A percentile compares a stretch with the other conserved stretches of the same genome.
Evolutionary conservation across 2,888 invertebrate species (phyloP).

Genomic region (Brachynemurus nebulosus): DNA sequence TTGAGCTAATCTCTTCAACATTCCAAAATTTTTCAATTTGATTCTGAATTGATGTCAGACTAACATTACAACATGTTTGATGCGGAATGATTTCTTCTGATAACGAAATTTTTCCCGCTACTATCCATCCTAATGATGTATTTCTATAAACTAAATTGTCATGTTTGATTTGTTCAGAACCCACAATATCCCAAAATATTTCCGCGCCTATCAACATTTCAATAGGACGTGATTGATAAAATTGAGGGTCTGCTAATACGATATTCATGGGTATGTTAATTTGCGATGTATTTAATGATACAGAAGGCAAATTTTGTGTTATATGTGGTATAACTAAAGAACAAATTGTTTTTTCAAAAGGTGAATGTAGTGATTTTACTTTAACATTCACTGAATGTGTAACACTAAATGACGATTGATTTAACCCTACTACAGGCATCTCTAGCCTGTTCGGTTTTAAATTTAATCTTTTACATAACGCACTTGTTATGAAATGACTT

Average conservation of each 20-base stretch:
- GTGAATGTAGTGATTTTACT: too few relatives aligned
- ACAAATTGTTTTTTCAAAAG: too few relatives aligned
- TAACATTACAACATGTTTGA: not conserved
- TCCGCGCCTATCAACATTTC: conserved; percentile 17
- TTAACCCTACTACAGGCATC: too few relatives aligned
- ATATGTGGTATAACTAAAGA: too few relatives aligned
- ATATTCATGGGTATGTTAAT: conserved; percentile 15
- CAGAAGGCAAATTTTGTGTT: too few relatives aligned
- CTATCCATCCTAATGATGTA: conserved; percentile 16
- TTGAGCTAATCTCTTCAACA: too few relatives aligned
- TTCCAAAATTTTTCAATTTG: conserved; percentile 5
- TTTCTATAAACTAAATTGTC: too few relatives aligned
- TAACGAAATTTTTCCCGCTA: conserved; percentile 9
- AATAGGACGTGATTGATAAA: conserved; percentile 11
- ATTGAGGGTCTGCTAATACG: conserved; percentile 15
- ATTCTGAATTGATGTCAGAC: too few relatives aligned
- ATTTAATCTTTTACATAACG: too few relatives aligned
- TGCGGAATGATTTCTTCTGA: too few relatives aligned
- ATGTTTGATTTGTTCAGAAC: conserved; percentile 8
- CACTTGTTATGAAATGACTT: too few relatives aligned
- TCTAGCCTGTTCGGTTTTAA: conserved; percentile 8
- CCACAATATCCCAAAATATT: conserved; percentile 14
- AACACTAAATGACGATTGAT: conserved; percentile 1
- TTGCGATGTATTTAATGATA: conserved; percentile 17
- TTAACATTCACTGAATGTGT: too few relatives aligned